phyloP scores from a whole-genome alignment of 1,140 invertebrate genomes.

The Pararge aegeria region DNA sequence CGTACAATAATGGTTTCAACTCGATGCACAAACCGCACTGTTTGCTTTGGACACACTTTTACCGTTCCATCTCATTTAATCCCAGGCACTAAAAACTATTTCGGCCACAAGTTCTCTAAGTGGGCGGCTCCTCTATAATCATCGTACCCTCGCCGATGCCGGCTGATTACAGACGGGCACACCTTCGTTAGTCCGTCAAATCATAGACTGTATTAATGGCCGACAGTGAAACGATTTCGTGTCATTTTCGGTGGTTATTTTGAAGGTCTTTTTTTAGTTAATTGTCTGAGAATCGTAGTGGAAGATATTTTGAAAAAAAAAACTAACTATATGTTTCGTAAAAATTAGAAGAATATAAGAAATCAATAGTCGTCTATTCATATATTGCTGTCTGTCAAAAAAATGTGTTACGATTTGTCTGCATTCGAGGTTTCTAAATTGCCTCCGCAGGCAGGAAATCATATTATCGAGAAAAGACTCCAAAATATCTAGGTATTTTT shows the following conservation, averaged over 20 bases:
- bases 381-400: no score
- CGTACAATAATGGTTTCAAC: no score
- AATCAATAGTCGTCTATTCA: no score
- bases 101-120: constrained; percentile 6
- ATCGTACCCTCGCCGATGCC: constrained; percentile 36
- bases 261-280: constrained; percentile 25
- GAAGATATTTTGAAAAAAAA: no score
- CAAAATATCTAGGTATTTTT: no score
- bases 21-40: neutral
- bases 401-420: no score
- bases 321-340: no score
- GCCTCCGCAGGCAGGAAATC: no score
- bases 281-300: constrained; percentile 50
- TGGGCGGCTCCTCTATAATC: constrained; percentile 71
- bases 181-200: constrained; percentile 66
- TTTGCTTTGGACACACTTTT: constrained; percentile 3
- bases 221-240: constrained; percentile 47
- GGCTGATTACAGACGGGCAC: constrained; percentile 54
- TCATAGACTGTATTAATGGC: constrained; percentile 50
- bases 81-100: constrained; percentile 4
- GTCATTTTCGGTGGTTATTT: constrained; percentile 46
- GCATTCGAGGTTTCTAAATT: no score
- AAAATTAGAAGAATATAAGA: no score
- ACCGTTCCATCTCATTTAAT: constrained; percentile 14
- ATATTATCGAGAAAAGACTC: no score